A percentile compares a stretch with the other conserved stretches of the same genome.
phyloP scores from a whole-genome alignment of 2,888 invertebrate species.

The Augiades crinisus region DNA sequence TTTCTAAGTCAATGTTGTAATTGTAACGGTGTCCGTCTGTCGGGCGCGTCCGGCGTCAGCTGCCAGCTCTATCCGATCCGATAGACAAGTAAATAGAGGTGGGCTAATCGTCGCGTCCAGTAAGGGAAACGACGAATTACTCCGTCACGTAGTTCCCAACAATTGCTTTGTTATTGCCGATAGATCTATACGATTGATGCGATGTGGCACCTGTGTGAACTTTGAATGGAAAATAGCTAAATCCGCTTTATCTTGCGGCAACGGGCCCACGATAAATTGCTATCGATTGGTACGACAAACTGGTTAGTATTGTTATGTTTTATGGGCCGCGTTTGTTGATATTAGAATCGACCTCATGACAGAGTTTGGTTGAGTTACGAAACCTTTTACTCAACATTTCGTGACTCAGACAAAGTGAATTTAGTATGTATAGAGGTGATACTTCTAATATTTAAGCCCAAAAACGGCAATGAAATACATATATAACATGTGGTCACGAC shows the following conservation, averaged over 20 bases:
- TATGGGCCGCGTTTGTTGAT: conserved; percentile 3
- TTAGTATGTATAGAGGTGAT: too few relatives aligned
- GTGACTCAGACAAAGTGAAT: too few relatives aligned
- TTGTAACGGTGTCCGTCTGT: conserved; percentile 74
- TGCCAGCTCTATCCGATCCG: conserved; percentile 66
- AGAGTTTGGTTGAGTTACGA: too few relatives aligned
- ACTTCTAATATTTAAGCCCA: too few relatives aligned
- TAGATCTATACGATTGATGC: conserved; percentile 52
- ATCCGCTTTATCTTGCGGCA: conserved; percentile 14
- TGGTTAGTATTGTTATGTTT: neutral
- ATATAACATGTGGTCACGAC: neutral
- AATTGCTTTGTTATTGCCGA: conserved; percentile 71
- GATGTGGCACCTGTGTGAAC: conserved; percentile 47
- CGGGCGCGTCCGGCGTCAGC: conserved; percentile 71
- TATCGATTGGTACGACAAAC: conserved; percentile 1
- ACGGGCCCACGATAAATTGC: conserved; percentile 3
- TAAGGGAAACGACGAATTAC: conserved; percentile 79
- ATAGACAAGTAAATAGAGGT: conserved; percentile 79
- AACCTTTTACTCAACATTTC: too few relatives aligned
- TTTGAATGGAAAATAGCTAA: conserved; percentile 28
- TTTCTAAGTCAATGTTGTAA: conserved; percentile 78
- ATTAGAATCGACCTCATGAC: too few relatives aligned
- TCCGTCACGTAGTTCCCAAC: conserved; percentile 69
- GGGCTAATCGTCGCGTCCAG: conserved; percentile 75
- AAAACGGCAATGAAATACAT: too few relatives aligned